Conservation (phyloP, 2,888 invertebrate species). For the Sceliomorpha sp. region DNA sequence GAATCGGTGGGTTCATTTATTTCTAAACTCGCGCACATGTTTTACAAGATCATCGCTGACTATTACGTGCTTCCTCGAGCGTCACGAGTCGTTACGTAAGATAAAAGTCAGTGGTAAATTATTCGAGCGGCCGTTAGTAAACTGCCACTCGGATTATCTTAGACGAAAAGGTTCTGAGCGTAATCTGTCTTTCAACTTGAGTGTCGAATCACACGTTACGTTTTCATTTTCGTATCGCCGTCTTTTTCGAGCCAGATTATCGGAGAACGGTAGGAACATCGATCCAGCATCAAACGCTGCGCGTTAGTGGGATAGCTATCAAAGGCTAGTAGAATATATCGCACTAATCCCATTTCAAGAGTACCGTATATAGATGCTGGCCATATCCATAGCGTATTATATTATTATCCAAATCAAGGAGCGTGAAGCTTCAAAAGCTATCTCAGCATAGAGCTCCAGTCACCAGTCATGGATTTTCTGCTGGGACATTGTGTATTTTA, state of each 20-base stretch:
- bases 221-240: conserved; percentile 18
- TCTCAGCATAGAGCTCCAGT: conserved; percentile 18
- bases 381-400: conserved; percentile 66
- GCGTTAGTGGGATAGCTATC: conserved; percentile 61
- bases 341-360: conserved; percentile 60
- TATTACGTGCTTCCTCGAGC: conserved; percentile 17
- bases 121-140: no score
- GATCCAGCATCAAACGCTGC: conserved; percentile 57
- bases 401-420: conserved; percentile 69
- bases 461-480: conserved; percentile 30
- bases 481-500: conserved; percentile 22
- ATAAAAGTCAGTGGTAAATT: no score
- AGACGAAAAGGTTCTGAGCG: no score
- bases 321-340: conserved; percentile 66
- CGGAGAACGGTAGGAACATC: conserved; percentile 33
- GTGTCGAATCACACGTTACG: no score
- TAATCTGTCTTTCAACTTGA: no score
- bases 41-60: conserved; percentile 12
- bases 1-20: conserved; percentile 64
- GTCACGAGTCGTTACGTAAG: no score
- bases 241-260: not conserved
- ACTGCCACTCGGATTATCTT: no score
- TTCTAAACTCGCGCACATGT: conserved; percentile 43
- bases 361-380: conserved; percentile 56
- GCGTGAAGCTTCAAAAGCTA: conserved; percentile 67